phyloP scores from a whole-genome alignment of 2,113 vertebrate species.

The Etia nguti region DNA sequence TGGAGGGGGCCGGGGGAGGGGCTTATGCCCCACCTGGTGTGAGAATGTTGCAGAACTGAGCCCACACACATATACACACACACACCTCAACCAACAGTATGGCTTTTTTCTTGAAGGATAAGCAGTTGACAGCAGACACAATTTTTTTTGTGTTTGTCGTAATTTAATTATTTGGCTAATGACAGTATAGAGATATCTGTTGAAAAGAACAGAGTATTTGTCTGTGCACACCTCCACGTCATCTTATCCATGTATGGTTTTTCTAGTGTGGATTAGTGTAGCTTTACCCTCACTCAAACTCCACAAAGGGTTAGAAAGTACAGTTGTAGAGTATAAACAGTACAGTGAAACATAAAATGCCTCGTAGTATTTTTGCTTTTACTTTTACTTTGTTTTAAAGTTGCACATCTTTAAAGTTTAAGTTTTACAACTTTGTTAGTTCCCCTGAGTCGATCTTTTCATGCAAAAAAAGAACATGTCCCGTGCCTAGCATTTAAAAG shows the following conservation, averaged over 20 bases:
- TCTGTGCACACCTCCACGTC: not conserved
- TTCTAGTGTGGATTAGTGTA: not conserved
- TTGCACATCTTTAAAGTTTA: not conserved
- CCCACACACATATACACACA: not conserved
- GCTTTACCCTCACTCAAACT: not conserved
- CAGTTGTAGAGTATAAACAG: not conserved
- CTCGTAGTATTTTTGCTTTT: not conserved
- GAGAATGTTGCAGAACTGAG: not conserved
- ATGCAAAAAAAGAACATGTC: not conserved
- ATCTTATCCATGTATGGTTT: not conserved
- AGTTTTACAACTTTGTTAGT: not conserved
- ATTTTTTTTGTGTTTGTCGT: not conserved
- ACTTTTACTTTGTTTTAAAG: not conserved
- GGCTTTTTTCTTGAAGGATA: not conserved
- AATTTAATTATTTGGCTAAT: not conserved
- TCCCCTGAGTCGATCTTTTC: not conserved
- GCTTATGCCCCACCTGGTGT: not conserved
- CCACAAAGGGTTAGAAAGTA: not conserved
- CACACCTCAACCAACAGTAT: not conserved
- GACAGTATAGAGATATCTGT: not conserved
- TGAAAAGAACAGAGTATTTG: not conserved
- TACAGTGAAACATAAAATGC: not conserved
- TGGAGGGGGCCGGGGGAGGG: not conserved
- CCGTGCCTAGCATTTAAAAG: not conserved
- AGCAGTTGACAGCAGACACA: not conserved